Percentiles rank a stretch among this genome's conserved stretches.
Evolutionary conservation across 2,113 vertebrate genomes (phyloP).

Genomic region (Entelurus aequoreus): DNA sequence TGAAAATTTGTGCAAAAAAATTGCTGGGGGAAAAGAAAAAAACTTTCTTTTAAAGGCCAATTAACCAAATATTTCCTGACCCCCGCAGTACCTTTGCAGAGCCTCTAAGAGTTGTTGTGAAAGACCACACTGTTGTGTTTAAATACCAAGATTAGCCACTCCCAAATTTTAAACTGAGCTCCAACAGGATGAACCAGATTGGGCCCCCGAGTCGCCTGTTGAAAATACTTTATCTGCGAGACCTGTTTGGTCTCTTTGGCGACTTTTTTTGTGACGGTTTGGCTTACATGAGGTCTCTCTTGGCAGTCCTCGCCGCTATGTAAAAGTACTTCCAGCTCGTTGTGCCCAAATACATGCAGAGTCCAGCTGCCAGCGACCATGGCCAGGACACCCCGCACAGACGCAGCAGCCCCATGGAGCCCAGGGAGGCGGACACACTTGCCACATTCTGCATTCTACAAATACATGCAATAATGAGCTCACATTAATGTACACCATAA

Average conservation of each 20-base stretch:
- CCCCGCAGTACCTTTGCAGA: too few relatives aligned
- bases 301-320: constrained; percentile 76
- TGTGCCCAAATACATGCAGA: constrained; percentile 79
- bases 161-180: too few relatives aligned
- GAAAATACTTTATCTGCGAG: not conserved
- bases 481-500: not conserved
- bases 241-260: not conserved
- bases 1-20: too few relatives aligned
- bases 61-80: too few relatives aligned
- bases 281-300: constrained; percentile 82
- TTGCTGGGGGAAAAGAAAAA: too few relatives aligned
- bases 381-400: constrained; percentile 82
- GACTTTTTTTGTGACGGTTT: not conserved
- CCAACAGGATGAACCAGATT: too few relatives aligned
- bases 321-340: constrained; percentile 86
- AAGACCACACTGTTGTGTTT: too few relatives aligned
- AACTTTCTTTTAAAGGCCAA: too few relatives aligned
- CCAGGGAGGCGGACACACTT: constrained; percentile 69
- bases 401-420: constrained; percentile 73
- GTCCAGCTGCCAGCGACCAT: constrained; percentile 80
- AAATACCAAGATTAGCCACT: too few relatives aligned
- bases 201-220: too few relatives aligned
- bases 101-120: too few relatives aligned
- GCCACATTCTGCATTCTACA: constrained; percentile 72
- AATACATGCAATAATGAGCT: constrained; percentile 2